Base-by-base conservation (phyloP, 2,888 invertebrate species). In the Petrophora chlorosata region DNA sequence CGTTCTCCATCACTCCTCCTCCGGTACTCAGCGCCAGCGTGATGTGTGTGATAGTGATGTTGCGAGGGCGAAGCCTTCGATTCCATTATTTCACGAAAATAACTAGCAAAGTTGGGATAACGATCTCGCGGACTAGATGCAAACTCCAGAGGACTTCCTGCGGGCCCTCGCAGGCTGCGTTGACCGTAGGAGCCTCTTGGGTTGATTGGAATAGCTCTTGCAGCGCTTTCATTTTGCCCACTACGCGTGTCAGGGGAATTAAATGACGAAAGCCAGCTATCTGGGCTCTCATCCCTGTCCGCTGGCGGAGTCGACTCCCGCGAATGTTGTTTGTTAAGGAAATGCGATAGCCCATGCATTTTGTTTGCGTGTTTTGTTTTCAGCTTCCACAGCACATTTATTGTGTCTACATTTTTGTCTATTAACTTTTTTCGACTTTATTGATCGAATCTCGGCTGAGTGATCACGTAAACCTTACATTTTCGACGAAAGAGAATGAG, bases 291-390 rank as follows among this genome's bases (percentile, higher is more conserved):
- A 43, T 91, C 90, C 56, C 76, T 81, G 7, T 84, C 81, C 25
- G 74, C 51, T 2, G 85, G 66, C 2, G 84, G 72, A 50, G 82
- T 72, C 46, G 83, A 53, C 59, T 85, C 85, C 28, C 84, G 69
- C 12, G 79, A 76, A 34, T 74, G 68, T 36, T 82, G 77, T 63
- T 85, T 87, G 51, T 79, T 80, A 12, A 88, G 61, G 53, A 86
- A 87, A 67, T 91, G 82, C 34, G 89, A 73, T 28, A 92, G 61
- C 3, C 91, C 86, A 65, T 91, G 89, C 91, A 91, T 91, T 67
- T 76, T 84, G 29, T 3, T 39, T 35, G 49, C 12, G 45, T 42
- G 15, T 41, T 33, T 5, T 30, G 32, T n/a, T 30, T 44, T 26
- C 12, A 9, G 3, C 32, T 41, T 15, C n/a, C 9, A 12, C 17